Evolutionary conservation across 2,113 vertebrate species (phyloP).

Genomic region (Percina caprodes): DNA sequence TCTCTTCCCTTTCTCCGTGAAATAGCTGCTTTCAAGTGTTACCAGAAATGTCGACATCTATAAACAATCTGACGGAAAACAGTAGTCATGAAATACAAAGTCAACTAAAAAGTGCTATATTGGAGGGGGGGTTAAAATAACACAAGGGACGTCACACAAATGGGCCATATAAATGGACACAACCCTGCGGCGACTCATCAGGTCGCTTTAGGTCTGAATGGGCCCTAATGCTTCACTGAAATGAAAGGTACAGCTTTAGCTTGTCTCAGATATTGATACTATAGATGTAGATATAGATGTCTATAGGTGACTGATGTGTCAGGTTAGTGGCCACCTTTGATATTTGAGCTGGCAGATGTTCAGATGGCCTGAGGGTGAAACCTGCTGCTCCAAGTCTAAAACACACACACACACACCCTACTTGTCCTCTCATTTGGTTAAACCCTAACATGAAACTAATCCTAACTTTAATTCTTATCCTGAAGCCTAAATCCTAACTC

Average conservation of each 20-base stretch:
- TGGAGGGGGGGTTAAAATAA: no score
- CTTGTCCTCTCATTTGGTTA: constrained; percentile 38
- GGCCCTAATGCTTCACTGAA: neutral
- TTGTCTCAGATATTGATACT: constrained; percentile 1
- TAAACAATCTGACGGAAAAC: no score
- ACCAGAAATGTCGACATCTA: no score
- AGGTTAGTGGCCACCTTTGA: constrained; percentile 67
- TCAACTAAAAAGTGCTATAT: no score
- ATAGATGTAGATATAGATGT: no score
- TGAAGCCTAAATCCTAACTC: neutral
- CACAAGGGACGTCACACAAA: no score
- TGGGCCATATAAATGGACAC: no score
- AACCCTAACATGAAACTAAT: constrained; percentile 52
- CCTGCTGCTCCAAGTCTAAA: neutral
- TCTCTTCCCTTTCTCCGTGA: no score
- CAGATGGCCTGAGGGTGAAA: constrained; percentile 48
- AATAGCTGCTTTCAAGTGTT: no score
- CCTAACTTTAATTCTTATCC: constrained; percentile 36
- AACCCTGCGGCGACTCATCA: no score
- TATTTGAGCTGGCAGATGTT: constrained; percentile 74
- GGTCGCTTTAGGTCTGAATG: no score
- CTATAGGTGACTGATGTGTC: constrained; percentile 51
- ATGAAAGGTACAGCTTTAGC: neutral
- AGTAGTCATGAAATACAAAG: no score
- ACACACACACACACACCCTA: constrained; percentile 24